Percentiles rank a stretch among this genome's conserved stretches.
Conservation (phyloP, 2,113 vertebrate species). For the Atrichornis clamosus region DNA sequence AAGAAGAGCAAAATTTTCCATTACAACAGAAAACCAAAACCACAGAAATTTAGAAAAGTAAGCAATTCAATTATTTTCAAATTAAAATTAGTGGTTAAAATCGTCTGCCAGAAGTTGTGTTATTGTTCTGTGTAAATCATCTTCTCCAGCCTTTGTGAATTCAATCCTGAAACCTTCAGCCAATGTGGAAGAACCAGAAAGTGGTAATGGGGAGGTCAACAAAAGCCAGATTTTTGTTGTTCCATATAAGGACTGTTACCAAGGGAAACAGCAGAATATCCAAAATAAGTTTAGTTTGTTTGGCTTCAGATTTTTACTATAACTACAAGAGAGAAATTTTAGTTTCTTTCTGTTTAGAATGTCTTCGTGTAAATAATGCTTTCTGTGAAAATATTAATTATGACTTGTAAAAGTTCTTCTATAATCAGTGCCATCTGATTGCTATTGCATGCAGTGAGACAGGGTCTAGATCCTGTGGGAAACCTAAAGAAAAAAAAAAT, state of each 20-base stretch:
- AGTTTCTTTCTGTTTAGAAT: background rate
- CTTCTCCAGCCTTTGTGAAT: background rate
- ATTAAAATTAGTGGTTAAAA: background rate
- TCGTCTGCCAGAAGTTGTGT: background rate
- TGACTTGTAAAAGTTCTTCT: background rate
- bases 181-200: background rate
- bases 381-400: background rate
- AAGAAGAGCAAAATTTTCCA: constrained; percentile 2
- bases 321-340: background rate
- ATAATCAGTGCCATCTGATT: background rate
- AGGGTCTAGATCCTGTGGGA: background rate
- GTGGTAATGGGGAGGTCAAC: background rate
- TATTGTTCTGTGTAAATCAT: background rate
- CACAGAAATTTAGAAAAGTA: background rate
- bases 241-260: background rate
- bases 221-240: background rate
- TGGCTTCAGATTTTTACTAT: background rate
- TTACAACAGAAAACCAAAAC: background rate
- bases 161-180: background rate
- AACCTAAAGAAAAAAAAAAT: background rate
- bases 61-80: background rate
- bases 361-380: background rate
- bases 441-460: background rate
- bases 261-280: background rate
- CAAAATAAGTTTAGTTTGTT: background rate